Percentiles rank a stretch among this genome's conserved stretches.
Evolutionary conservation across 1,140 invertebrate species (phyloP).

Genomic region (Stenopsyche tienmushanensis): DNA sequence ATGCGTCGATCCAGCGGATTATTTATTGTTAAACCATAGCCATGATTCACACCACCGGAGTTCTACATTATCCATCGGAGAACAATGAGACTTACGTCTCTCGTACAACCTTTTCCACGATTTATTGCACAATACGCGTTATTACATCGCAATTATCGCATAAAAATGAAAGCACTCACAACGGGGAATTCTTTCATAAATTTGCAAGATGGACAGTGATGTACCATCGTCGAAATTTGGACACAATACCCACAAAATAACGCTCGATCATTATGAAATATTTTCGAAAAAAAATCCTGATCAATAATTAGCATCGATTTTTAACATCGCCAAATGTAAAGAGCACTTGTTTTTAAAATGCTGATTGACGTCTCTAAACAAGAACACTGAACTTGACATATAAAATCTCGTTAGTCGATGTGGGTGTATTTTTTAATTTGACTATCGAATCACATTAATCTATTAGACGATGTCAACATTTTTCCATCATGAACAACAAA

Average conservation of each 20-base stretch:
- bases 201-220: neutral
- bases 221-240: neutral
- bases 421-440: neutral
- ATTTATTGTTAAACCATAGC: neutral
- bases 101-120: slow-evolving; percentile 11
- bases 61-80: neutral
- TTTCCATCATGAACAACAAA: neutral
- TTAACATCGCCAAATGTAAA: no score
- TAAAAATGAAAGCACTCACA: slow-evolving; percentile 23
- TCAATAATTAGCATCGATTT: neutral
- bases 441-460: neutral
- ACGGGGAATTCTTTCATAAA: slow-evolving; percentile 11
- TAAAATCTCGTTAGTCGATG: neutral
- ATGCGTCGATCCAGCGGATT: neutral
- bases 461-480: neutral
- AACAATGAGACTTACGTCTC: slow-evolving; percentile 7
- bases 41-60: neutral
- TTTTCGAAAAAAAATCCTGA: neutral
- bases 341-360: no score
- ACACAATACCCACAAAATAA: neutral
- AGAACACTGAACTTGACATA: no score
- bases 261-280: neutral
- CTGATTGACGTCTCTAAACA: no score
- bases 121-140: slow-evolving; percentile 11
- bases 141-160: slow-evolving; percentile 22